A percentile compares a stretch with the other conserved stretches of the same genome.
Conservation (phyloP, 2,113 vertebrate genomes). For the Pionites leucogaster region DNA sequence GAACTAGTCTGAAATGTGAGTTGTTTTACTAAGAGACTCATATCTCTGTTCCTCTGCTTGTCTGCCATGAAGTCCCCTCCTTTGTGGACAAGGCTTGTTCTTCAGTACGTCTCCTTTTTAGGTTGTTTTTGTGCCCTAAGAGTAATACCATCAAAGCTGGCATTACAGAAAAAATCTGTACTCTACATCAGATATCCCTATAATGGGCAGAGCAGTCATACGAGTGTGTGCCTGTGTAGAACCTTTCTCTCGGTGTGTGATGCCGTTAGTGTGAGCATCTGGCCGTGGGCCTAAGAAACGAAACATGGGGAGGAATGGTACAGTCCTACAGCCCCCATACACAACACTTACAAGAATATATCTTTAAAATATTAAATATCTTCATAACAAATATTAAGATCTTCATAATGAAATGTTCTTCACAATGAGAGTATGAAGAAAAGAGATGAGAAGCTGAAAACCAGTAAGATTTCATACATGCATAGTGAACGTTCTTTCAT, state of each 20-base stretch:
- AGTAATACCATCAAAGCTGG: background rate
- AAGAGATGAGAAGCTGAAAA: background rate
- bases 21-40: background rate
- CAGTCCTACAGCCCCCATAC: background rate
- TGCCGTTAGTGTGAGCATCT: background rate
- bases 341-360: background rate
- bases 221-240: background rate
- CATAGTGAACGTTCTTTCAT: background rate
- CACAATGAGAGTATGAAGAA: background rate
- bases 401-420: background rate
- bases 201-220: fast-evolving
- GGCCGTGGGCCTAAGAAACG: background rate
- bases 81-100: background rate
- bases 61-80: background rate
- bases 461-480: background rate
- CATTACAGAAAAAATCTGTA: background rate
- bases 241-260: fast-evolving
- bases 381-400: background rate
- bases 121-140: background rate
- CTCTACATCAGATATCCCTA: background rate
- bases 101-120: background rate
- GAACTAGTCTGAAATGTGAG: background rate
- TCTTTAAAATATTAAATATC: background rate
- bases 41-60: background rate
- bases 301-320: fast-evolving